Conservation (phyloP, 2,113 vertebrate species). For the Tachuris rubrigastra region DNA sequence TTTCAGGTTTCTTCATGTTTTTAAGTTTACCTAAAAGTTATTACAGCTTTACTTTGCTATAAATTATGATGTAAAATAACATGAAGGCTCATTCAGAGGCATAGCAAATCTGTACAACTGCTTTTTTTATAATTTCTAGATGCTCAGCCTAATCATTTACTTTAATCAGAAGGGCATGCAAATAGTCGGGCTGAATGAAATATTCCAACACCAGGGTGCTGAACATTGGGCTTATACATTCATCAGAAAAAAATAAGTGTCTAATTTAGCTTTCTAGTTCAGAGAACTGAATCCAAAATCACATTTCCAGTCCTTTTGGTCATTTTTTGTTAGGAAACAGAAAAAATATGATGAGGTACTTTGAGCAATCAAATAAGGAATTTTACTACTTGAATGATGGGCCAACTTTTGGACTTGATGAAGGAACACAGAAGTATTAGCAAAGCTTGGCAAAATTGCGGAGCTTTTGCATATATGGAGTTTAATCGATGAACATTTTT, state of each 20-base stretch:
- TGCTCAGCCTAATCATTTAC: neutral
- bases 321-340: neutral
- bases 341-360: neutral
- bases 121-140: neutral
- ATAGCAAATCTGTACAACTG: neutral
- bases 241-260: neutral
- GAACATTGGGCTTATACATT: neutral
- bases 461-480: neutral
- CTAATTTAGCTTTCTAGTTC: neutral
- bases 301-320: neutral
- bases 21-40: neutral
- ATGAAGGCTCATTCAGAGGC: neutral
- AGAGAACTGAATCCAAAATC: neutral
- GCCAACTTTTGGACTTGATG: neutral
- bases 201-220: neutral
- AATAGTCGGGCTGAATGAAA: neutral
- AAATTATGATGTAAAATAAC: neutral
- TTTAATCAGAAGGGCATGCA: neutral
- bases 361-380: neutral
- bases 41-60: neutral
- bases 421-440: neutral
- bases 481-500: neutral
- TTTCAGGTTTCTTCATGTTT: neutral
- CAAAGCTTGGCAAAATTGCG: neutral
- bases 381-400: neutral